Conservation (phyloP, 2,888 invertebrate species). For the Parnassius orleans region DNA sequence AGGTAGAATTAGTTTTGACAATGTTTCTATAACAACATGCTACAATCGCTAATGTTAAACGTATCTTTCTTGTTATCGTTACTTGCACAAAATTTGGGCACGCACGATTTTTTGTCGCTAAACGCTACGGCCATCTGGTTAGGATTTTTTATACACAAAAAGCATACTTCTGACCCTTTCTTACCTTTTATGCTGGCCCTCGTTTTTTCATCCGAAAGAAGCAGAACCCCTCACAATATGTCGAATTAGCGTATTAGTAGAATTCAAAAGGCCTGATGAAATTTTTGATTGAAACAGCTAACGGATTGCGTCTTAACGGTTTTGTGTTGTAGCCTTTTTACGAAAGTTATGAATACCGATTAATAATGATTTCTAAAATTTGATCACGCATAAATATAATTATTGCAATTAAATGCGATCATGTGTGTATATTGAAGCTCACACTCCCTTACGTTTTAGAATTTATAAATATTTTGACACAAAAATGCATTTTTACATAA, state of each 20-base stretch:
- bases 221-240: slow-evolving; percentile 73
- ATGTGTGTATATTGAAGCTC: too few species aligned
- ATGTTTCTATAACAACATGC: too few species aligned
- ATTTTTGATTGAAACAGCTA: slow-evolving; percentile 75
- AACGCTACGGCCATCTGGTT: slow-evolving; percentile 77
- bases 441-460: too few species aligned
- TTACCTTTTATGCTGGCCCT: slow-evolving; percentile 74
- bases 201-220: slow-evolving; percentile 53
- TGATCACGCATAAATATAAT: slow-evolving; percentile 40
- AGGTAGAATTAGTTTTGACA: too few species aligned
- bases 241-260: slow-evolving; percentile 78
- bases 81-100: slow-evolving; percentile 67
- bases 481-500: too few species aligned
- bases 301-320: slow-evolving; percentile 77
- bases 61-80: slow-evolving; percentile 43
- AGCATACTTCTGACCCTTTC: slow-evolving; percentile 78
- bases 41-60: background rate
- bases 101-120: slow-evolving; percentile 76
- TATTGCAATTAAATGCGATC: background rate
- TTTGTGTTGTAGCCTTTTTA: slow-evolving; percentile 35
- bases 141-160: slow-evolving; percentile 69
- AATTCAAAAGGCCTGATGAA: slow-evolving; percentile 76
- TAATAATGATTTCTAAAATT: slow-evolving; percentile 44
- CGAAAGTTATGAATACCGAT: slow-evolving; percentile 37
- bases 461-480: too few species aligned